Conservation (phyloP, 2,888 invertebrate species). For the Pimpla rufipes region DNA sequence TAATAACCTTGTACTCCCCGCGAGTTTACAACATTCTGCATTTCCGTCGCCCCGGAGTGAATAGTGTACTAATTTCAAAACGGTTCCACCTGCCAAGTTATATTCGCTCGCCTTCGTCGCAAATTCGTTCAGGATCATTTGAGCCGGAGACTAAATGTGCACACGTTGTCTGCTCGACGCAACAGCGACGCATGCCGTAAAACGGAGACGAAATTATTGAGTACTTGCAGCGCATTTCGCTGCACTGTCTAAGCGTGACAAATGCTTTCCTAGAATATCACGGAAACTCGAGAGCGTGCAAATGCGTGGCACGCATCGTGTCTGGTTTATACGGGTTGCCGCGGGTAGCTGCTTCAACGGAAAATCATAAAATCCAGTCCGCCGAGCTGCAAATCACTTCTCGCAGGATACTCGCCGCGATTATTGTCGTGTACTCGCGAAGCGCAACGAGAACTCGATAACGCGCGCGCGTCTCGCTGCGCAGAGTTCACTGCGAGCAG, state of each 20-base stretch:
- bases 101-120: constrained; percentile 11
- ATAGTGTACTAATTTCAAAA: constrained; percentile 18
- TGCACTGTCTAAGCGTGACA: constrained; percentile 25
- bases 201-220: constrained; percentile 32
- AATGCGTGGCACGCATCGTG: not conserved
- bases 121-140: constrained; percentile 19
- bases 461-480: constrained; percentile 71
- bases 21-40: too few relatives aligned
- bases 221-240: not conserved
- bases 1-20: too few relatives aligned
- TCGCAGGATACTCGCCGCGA: constrained; percentile 69
- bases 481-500: constrained; percentile 30
- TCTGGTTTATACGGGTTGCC: not conserved
- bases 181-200: not conserved
- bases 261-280: constrained; percentile 8
- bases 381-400: constrained; percentile 72
- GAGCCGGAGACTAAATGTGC: constrained; percentile 12
- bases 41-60: not conserved
- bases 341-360: too few relatives aligned
- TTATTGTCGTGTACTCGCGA: constrained; percentile 72
- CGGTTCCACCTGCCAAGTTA: constrained; percentile 34
- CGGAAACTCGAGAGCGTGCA: not conserved
- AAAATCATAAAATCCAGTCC: constrained; percentile 40
- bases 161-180: constrained; percentile 5
- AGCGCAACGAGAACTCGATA: constrained; percentile 77